A percentile compares a stretch with the other conserved stretches of the same genome.
These are phyloP conservation scores for Scopus umbretta DNA, from an alignment of 2,113 vertebrate species.

Conservation along the genomic window DNA sequence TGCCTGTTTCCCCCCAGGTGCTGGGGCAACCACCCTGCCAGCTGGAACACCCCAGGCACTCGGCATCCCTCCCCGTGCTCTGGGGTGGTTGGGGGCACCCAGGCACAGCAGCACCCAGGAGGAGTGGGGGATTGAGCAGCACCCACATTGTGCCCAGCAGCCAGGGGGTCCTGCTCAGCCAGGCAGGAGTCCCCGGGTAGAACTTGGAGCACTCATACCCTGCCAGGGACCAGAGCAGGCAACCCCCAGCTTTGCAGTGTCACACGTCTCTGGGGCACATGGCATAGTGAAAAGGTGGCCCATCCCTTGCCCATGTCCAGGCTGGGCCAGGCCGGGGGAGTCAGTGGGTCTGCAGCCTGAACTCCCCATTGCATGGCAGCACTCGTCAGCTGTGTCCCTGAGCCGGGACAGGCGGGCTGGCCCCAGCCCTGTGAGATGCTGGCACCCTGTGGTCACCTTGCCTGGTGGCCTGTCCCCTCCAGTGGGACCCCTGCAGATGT, in stretches of 20 bases:
- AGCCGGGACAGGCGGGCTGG: not conserved
- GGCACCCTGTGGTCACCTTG: accelerated
- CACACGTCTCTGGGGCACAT: accelerated
- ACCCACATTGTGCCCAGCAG: not conserved
- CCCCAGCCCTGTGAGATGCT: too few species aligned
- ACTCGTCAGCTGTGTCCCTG: not conserved
- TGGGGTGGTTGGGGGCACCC: not conserved
- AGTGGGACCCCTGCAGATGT: not conserved
- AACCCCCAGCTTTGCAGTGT: not conserved
- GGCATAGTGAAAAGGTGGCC: not conserved
- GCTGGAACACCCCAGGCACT: not conserved
- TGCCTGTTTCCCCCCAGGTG: not conserved
- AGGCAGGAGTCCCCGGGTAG: accelerated
- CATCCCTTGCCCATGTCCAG: not conserved
- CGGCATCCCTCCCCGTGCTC: not conserved
- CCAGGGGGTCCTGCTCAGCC: not conserved
- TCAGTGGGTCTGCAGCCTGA: too few species aligned
- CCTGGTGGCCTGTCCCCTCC: not conserved
- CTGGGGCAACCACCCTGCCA: not conserved
- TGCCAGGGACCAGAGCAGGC: not conserved
- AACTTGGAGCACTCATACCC: too few species aligned
- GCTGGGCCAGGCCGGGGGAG: too few species aligned
- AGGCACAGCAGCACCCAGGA: not conserved
- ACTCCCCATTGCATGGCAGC: not conserved
- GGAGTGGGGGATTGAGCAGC: not conserved